These are phyloP conservation scores for Cetonia aurata DNA, from an alignment of 2,888 invertebrate genomes.

Conservation along the genomic window DNA sequence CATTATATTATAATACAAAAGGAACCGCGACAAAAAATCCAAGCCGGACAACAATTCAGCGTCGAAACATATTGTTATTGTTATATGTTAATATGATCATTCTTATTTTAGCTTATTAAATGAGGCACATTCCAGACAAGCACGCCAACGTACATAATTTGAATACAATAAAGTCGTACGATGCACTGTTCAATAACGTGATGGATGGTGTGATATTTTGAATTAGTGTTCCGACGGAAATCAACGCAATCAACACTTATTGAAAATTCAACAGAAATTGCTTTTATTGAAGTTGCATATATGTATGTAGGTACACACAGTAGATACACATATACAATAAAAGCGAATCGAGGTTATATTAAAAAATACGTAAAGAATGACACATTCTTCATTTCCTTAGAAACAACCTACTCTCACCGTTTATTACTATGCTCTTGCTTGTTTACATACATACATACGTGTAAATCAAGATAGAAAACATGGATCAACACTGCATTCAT, in stretches of 20 bases:
- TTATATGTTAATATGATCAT: slow-evolving; percentile 17
- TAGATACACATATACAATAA: no score
- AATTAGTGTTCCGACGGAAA: slow-evolving; percentile 3
- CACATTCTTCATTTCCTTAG: no score
- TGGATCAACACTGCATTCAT: no score
- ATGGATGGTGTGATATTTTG: slow-evolving; percentile 6
- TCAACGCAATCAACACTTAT: slow-evolving; percentile 2
- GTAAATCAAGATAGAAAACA: no score
- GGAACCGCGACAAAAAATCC: slow-evolving; percentile 21
- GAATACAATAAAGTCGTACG: slow-evolving; percentile 29
- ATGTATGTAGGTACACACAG: no score
- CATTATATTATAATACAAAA: slow-evolving; percentile 27
- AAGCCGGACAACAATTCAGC: slow-evolving; percentile 4
- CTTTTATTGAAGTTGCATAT: no score
- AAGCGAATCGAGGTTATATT: no score
- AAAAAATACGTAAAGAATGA: no score
- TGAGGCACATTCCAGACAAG: slow-evolving; percentile 28
- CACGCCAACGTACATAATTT: slow-evolving; percentile 26
- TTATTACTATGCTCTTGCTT: no score
- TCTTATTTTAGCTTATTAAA: slow-evolving; percentile 25
- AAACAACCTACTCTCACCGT: no score
- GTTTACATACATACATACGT: no score
- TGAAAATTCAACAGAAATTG: neutral
- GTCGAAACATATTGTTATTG: slow-evolving; percentile 24
- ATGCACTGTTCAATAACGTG: slow-evolving; percentile 14